Base-by-base conservation (phyloP, 2,113 vertebrate species). In the Anas platyrhynchos region DNA sequence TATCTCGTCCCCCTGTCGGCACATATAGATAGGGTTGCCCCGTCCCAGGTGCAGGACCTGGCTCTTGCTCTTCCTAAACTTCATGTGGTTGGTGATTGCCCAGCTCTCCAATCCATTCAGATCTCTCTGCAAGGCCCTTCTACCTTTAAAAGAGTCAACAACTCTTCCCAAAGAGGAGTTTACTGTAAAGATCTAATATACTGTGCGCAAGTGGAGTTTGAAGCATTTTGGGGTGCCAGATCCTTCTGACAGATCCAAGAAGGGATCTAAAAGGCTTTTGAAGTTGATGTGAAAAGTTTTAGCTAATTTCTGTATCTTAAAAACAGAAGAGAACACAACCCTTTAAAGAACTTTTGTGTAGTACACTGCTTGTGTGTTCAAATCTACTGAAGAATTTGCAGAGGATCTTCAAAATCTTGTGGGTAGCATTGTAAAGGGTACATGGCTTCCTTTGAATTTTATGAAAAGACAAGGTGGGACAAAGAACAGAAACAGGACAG, bases 181-280 rank as follows among this genome's bases (percentile, higher is more conserved):
- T 59, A 36, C 46, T 43, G 9, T 65, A 69, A 77, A 44, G 8
- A 63, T 59, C 8, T 22, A 54, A 38, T 27, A 13, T 3, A 18
- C 20, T 32, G 6, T 41, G 4, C 46, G 3, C 63, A 81, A 58
- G 16, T 23, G 26, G 31, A 31, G 2, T 89, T 54, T 59, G 18
- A 75, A 59, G 1, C 17, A 41, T 7, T 2, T 25, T 43, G 13
- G 4, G 8, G 43, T 36, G 3, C 0, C 13, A 50, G 43, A 71
- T 23, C 9, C 48, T 80, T 50, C 38, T 32, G 23, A 8, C 3
- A 90, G 9, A 29, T 7, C 43, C 6, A 2, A 74, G 21, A 29
- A 58, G 32, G 44, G 44, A 63, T 48, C 46, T 71, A 3, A 31
- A 90, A 43, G 4, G 7, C 11, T 56, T 69, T 44, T 7, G 55